Conservation (phyloP, 1,140 invertebrate species). For the Drosophila sturtevanti region DNA sequence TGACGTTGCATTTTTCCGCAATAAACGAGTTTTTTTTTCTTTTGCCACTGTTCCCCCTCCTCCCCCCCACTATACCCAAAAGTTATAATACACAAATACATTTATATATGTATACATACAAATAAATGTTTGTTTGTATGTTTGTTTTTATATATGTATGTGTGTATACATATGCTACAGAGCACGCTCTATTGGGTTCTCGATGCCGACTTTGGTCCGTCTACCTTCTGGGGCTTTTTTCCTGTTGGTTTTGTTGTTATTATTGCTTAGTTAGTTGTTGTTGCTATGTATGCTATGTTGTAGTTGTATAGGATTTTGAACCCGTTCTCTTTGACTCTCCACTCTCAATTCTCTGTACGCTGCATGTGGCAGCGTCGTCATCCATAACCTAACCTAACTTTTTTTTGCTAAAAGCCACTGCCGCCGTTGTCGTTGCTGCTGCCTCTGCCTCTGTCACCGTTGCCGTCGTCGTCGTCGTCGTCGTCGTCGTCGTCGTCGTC, state of each 20-base stretch:
- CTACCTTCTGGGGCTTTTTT: conserved; percentile 54
- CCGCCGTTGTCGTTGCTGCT: background rate
- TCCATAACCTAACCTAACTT: conserved; percentile 81
- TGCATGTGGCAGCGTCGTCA: conserved; percentile 51
- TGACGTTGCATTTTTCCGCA: conserved; percentile 70
- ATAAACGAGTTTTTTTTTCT: conserved; percentile 46
- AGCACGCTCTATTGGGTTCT: conserved; percentile 70
- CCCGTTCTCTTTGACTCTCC: conserved; percentile 57
- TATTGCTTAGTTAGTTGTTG: conserved; percentile 67
- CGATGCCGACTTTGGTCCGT: background rate
- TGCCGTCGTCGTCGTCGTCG: too few species aligned
- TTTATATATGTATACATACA: background rate
- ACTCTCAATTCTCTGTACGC: conserved; percentile 12
- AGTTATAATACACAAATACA: background rate
- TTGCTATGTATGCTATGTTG: conserved; percentile 37
- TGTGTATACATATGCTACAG: conserved; percentile 19
- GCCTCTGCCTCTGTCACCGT: too few species aligned
- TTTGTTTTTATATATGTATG: conserved; percentile 24
- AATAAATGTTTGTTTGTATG: conserved; percentile 28
- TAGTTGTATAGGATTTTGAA: conserved; percentile 79
- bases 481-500: too few species aligned
- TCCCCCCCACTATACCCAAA: conserved; percentile 20
- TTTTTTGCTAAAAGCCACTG: conserved; percentile 45
- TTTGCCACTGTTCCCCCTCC: conserved; percentile 44
- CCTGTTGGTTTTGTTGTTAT: too few species aligned